Conservation (phyloP, 2,888 invertebrate genomes). For the Xestia ashworthii region DNA sequence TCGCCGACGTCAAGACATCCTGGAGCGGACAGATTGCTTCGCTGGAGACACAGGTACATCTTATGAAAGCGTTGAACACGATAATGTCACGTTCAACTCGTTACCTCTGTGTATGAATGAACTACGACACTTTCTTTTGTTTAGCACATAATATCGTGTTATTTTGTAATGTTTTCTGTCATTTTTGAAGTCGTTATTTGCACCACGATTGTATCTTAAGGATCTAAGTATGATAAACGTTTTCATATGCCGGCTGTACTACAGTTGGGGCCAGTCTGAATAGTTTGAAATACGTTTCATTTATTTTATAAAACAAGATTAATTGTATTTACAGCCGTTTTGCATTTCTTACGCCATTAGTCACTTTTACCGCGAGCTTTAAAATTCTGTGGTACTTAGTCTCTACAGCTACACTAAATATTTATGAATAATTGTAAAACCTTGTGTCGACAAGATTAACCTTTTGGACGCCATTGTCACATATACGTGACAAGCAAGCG, state of each 20-base stretch:
- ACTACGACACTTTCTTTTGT: background rate
- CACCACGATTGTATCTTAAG: background rate
- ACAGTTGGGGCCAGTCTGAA: background rate
- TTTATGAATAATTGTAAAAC: no score
- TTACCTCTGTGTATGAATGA: background rate
- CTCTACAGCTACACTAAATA: no score
- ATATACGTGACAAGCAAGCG: no score
- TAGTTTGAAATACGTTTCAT: background rate
- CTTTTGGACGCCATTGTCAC: no score
- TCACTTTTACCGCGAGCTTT: background rate
- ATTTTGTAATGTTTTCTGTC: background rate
- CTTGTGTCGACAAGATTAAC: no score
- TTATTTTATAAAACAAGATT: background rate
- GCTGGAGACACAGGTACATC: constrained; percentile 95
- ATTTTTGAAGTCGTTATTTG: background rate
- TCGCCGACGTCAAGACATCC: constrained; percentile 97
- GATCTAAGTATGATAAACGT: background rate
- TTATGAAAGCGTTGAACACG: background rate
- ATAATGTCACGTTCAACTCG: background rate
- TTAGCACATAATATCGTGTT: background rate
- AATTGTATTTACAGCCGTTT: background rate
- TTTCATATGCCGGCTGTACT: background rate
- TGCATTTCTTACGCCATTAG: background rate
- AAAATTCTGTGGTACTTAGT: background rate
- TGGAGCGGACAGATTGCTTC: constrained; percentile 98